Evolutionary conservation across 1,140 invertebrate species (phyloP), one percentile per base, ranked within the genome.

Genomic region (Caerostris darwini): DNA sequence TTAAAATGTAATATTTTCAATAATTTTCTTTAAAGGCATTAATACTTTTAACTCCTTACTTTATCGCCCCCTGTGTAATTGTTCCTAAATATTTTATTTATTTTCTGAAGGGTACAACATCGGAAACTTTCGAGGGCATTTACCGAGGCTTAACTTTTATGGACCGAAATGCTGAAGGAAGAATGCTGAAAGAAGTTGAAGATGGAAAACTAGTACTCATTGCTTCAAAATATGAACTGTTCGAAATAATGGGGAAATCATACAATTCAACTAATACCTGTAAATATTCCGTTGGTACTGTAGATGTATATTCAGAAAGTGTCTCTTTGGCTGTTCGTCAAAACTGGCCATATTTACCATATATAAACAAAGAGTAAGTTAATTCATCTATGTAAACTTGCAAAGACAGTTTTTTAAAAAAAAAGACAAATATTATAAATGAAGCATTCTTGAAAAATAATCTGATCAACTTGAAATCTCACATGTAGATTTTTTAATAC

Each of bases 261-360:
- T 95, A 91, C 58, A 86, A 87, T 56, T 0, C 61, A 90, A 88
- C 93, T n/a, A 85, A 83, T 53, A 58, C 89, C 17, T 95, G 93
- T 94, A 90, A 53, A 86, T 95, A 95, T 59, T 94, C 96, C 95
- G n/a, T 95, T 97, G 97, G 97, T 90, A 96, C 96, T 6, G 97
- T 98, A 95, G 97, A 98, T 94, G 98, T 99, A 95, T 97, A 98
- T 94, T 97, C 97, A 71, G 98, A 99, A 96, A 97, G 97, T 94
- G 97, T 98, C 77, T 97, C 97, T 0, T 96, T 99, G 96, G 97
- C 98, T 67, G 96, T 98, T 12, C 96, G 97, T 0, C 96, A 96
- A 6, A 97, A 97, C 10, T 98, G 97, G 95, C 98, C 98, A 0
- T 98, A 98, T 95, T 95, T 95, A 53, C 19, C 87, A 7, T 69